Evolutionary conservation across 1,140 invertebrate genomes (phyloP), one percentile per base, ranked within the genome.

Genomic region (Calephelis nemesis): DNA sequence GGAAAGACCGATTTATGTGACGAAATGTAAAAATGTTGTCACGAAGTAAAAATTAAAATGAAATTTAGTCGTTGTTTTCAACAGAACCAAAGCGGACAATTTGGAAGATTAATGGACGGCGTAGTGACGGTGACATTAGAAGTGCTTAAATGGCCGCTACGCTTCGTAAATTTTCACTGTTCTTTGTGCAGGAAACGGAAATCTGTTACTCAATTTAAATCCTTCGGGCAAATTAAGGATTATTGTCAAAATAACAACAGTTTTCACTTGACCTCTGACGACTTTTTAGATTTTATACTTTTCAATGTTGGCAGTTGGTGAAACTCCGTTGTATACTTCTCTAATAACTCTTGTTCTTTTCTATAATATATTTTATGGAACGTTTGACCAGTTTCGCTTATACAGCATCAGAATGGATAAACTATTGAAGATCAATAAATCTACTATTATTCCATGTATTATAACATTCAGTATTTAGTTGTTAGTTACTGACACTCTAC

Each of bases 101-200:
- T 74, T 68, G 49, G 48, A 65, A 67, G 71, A 76, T 72, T 74
- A 76, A 76, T 74, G 65, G 68, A 64, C 62, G 49, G 69, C 67
- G 68, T 69, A 73, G 66, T 68, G 69, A 64, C 72, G 68, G 67
- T 74, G 75, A 77, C 69, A 72, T 72, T 64, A 63, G 67, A 65
- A 71, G 69, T 71, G 71, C 60, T 72, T 66, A 60, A 69, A 62
- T 64, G 60, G 64, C 50, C 42, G 62, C 65, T 10, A 64, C 54
- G 63, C 48, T 48, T 65, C 63, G 49, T 62, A 65, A 72, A 68
- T 68, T 72, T 68, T 63, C 63, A 65, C 13, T 63, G 62, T 58
- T 40, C 63, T 67, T 60, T 60, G 50, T 66, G 63, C 47, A 10
- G 42, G 47, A 62, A 62, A 50, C 65, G 19, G n/a, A 62, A 39